Base-by-base conservation (phyloP, 2,113 vertebrate genomes). In the Buteo buteo region DNA sequence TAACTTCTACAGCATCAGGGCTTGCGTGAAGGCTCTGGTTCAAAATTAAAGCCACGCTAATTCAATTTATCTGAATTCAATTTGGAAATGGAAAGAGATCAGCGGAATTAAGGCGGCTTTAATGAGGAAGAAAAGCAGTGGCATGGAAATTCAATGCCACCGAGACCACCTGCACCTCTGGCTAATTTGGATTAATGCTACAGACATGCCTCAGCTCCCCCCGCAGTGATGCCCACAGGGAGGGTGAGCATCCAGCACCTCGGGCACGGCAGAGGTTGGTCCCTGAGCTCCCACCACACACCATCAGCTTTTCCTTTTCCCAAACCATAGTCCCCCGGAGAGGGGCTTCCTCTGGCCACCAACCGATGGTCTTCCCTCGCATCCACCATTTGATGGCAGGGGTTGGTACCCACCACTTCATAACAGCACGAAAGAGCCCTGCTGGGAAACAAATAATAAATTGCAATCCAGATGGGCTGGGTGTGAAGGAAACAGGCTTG, bases 201-300 rank as follows among this genome's bases (percentile, higher is more conserved):
- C 65, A 57, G 52, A 59, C 25, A 3, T 4, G 61, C 28, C 26
- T 25, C 78, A 20, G 50, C 62, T 45, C 13, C 32, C 28, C 61
- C 16, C 2, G 2, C 22, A 18, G 52, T 2, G 1, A 26, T 24
- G 40, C 34, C 42, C 2, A 0, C 25, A 49, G 65, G 26, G 40
- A 64, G 29, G 18, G 34, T 0, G 26, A 62, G 47, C 59, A 66
- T 7, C 76, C 76, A 54, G 47, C 2, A 2, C 50, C 38, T 26
- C 0, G 5, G n/a, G 36, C 19, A n/a, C 1, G 1, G 38, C 29
- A 19, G 28, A 58, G 17, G 9, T 25, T 28, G 24, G 25, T 52
- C 55, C 34, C 8, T 0, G 2, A 50, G 52, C 25, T 54, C 29
- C 64, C 64, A 82, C 20, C 32, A n/a, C 34, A 69, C 13, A 20